A percentile compares a stretch with the other conserved stretches of the same genome.
These are phyloP conservation scores for Eustalomyia histrio DNA, from an alignment of 2,888 invertebrate species.

Conservation along the genomic window DNA sequence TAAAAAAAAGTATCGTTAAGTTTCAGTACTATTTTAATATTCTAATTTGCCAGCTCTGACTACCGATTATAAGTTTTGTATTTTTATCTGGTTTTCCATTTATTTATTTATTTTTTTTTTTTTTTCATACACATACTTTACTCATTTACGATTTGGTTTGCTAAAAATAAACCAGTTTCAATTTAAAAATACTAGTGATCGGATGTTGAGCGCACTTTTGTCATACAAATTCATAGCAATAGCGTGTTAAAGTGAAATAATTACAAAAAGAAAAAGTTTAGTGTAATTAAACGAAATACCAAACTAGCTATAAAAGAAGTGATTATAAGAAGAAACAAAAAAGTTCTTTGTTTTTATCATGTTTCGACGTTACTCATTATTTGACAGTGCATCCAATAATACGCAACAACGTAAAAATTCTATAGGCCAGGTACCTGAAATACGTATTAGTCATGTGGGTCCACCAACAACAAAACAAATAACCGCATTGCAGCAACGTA, in stretches of 20 bases:
- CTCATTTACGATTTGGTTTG: constrained; percentile 43
- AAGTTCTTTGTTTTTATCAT: constrained; percentile 35
- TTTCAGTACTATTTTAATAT: too few relatives aligned
- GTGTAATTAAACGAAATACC: constrained; percentile 15
- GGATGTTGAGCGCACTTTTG: constrained; percentile 48
- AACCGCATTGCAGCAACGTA: constrained; percentile 60
- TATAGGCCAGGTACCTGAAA: constrained; percentile 61
- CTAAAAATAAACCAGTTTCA: constrained; percentile 67
- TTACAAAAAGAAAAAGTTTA: background rate
- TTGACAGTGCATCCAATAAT: constrained; percentile 74
- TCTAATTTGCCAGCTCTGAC: background rate
- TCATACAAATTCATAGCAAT: constrained; percentile 28
- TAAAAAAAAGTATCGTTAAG: too few relatives aligned
- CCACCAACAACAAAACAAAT: constrained; percentile 60
- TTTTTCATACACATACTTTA: constrained; percentile 28
- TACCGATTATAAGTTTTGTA: background rate
- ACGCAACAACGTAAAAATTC: constrained; percentile 61
- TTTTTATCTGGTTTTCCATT: background rate
- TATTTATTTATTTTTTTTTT: too few relatives aligned
- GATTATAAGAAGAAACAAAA: background rate
- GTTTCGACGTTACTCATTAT: constrained; percentile 76
- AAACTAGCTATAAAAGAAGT: constrained; percentile 38
- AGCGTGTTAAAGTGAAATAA: background rate
- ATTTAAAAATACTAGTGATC: constrained; percentile 62
- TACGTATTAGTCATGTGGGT: constrained; percentile 64